Base-by-base conservation (phyloP, 2,797 vertebrate species). In the Acrossocheilus fasciatus region DNA sequence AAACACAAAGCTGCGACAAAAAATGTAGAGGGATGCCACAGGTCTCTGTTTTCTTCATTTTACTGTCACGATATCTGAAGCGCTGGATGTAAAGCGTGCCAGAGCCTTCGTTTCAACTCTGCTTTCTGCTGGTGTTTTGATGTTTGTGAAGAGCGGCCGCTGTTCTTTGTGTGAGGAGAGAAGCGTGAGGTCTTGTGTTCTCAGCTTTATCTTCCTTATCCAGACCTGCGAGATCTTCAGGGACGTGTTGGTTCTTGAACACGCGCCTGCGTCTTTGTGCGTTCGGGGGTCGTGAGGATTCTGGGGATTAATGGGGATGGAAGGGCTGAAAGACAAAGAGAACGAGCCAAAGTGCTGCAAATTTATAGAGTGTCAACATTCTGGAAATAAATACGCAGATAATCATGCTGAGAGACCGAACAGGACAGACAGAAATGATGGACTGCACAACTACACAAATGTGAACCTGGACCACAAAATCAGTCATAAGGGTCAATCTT, bases 91-190 rank as follows among this genome's bases (percentile, higher is more conserved):
- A 14, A 36, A 36, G 41, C 6, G 5, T 36, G 10, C 18, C 15
- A 36, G 72, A 74, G 30, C 6, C 20, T 14, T 20, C 15, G 5
- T 45, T n/a, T 74, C 18, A 47, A 41, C 68, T 82, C 83, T 89
- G 34, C 17, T 68, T 77, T 89, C 87, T 89, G 87, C 87, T 91
- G 87, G 87, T 84, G 70, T 78, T 75, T 54, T 80, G 36, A 41
- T 72, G 69, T 20, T 85, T 64, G 41, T 36, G 82, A 50, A 78
- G 68, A 84, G 45, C 26, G 3, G 68, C n/a, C 39, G 30, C 57
- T 81, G 68, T 89, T 93, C 92, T 93, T 92, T 90, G 87, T 88
- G 75, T 86, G 88, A 91, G 86, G 92, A 91, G 86, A 92, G 69
- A 87, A 70, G 68, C 17, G 14, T 12, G 41, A 77, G 76, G 57